Evolutionary conservation across 2,797 vertebrate species (phyloP).

Genomic region (Diplodus sargus): DNA sequence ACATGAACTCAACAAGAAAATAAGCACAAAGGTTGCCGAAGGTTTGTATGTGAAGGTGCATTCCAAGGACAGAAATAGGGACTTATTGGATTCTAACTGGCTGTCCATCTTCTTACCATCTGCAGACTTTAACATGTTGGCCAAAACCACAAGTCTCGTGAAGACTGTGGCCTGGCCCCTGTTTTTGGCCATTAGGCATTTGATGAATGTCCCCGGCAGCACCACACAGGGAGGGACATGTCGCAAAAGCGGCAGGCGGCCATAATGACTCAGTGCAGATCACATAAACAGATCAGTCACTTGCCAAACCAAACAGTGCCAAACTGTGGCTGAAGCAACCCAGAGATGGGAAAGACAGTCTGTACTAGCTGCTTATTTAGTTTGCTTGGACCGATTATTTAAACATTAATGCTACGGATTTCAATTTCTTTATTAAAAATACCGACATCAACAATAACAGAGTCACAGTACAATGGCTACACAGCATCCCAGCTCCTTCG

Average conservation of each 20-base stretch:
- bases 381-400: constrained; percentile 25
- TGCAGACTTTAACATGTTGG: constrained; percentile 57
- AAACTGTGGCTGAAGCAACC: constrained; percentile 50
- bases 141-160: constrained; percentile 55
- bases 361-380: constrained; percentile 25
- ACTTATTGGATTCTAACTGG: constrained; percentile 67
- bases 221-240: constrained; percentile 55
- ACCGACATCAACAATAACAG: not conserved
- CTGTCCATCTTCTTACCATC: constrained; percentile 66
- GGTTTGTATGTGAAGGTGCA: constrained; percentile 10
- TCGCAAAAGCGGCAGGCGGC: constrained; percentile 57
- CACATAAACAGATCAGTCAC: constrained; percentile 72
- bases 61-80: constrained; percentile 60
- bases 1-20: not conserved
- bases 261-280: constrained; percentile 62
- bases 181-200: constrained; percentile 75
- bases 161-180: constrained; percentile 50
- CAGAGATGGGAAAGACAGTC: constrained; percentile 27
- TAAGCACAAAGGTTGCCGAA: not conserved
- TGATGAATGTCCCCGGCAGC: constrained; percentile 71
- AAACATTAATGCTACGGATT: constrained; percentile 7
- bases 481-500: constrained; percentile 21
- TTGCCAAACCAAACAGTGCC: constrained; percentile 66
- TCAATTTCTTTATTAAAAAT: not conserved
- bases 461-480: constrained; percentile 3